Conservation (phyloP, 2,888 invertebrate species). For the Chelonus formosanus region DNA sequence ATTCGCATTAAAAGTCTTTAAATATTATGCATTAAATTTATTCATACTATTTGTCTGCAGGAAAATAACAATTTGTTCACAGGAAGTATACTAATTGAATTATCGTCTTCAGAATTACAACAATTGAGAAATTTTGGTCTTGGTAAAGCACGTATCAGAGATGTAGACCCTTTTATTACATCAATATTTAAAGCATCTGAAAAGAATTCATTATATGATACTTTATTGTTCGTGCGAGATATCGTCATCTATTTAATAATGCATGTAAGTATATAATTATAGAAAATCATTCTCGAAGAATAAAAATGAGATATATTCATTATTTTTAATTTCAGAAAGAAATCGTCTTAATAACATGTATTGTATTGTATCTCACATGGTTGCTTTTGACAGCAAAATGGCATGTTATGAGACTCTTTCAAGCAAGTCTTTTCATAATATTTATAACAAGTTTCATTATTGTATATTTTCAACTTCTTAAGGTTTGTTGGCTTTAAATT, state of each 20-base stretch:
- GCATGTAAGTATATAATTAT: conserved; percentile 9
- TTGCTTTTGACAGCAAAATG: conserved; percentile 38
- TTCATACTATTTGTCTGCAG: conserved; percentile 25
- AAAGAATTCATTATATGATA: conserved; percentile 30
- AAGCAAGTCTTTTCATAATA: conserved; percentile 41
- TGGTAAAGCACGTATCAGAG: conserved; percentile 46
- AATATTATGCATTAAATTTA: no score
- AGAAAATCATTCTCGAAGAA: not conserved
- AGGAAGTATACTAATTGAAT: conserved; percentile 47
- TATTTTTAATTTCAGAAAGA: conserved; percentile 38
- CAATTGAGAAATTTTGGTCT: conserved; percentile 45
- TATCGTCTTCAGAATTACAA: conserved; percentile 47
- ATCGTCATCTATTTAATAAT: not conserved
- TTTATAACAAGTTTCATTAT: conserved; percentile 49
- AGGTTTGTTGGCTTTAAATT: conserved; percentile 2
- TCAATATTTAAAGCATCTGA: conserved; percentile 43
- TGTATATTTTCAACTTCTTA: conserved; percentile 49
- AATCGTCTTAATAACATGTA: conserved; percentile 28
- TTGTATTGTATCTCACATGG: conserved; percentile 35
- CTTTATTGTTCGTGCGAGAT: not conserved
- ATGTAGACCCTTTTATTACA: conserved; percentile 51
- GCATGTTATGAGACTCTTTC: conserved; percentile 42
- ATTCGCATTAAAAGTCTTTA: no score
- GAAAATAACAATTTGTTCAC: conserved; percentile 37
- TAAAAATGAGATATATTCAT: not conserved